phyloP scores from a whole-genome alignment of 2,113 vertebrate genomes.

The Gracilinanus agilis region DNA sequence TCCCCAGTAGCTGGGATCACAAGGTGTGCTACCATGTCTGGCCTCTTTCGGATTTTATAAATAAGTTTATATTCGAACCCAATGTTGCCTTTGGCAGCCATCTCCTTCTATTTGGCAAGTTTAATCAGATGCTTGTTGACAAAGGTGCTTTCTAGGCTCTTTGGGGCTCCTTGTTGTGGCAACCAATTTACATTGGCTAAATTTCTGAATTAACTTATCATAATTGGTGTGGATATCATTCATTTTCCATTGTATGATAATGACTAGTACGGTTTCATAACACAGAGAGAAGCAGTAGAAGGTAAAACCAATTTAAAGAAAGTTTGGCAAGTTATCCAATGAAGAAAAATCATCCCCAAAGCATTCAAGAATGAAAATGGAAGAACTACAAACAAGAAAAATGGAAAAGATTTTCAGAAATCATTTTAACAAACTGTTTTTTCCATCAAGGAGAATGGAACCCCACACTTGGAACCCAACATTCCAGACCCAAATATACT shows the following conservation, averaged over 20 bases:
- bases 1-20: not conserved
- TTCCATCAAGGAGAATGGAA: not conserved
- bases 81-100: not conserved
- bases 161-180: not conserved
- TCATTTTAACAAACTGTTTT: not conserved
- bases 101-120: not conserved
- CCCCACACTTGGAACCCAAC: not conserved
- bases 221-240: not conserved
- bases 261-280: not conserved
- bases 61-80: not conserved
- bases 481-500: not conserved
- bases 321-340: not conserved
- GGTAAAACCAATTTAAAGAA: not conserved
- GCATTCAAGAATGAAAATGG: not conserved
- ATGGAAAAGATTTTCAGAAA: not conserved
- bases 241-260: not conserved
- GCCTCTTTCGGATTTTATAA: not conserved
- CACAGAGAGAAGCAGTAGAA: not conserved
- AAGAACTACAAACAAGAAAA: not conserved
- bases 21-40: not conserved
- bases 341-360: not conserved
- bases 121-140: not conserved
- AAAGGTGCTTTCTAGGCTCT: not conserved
- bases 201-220: not conserved
- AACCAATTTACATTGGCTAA: not conserved